These are phyloP conservation scores for Fistularia commersonii DNA, from an alignment of 2,797 vertebrate genomes.

Conservation along the genomic window DNA sequence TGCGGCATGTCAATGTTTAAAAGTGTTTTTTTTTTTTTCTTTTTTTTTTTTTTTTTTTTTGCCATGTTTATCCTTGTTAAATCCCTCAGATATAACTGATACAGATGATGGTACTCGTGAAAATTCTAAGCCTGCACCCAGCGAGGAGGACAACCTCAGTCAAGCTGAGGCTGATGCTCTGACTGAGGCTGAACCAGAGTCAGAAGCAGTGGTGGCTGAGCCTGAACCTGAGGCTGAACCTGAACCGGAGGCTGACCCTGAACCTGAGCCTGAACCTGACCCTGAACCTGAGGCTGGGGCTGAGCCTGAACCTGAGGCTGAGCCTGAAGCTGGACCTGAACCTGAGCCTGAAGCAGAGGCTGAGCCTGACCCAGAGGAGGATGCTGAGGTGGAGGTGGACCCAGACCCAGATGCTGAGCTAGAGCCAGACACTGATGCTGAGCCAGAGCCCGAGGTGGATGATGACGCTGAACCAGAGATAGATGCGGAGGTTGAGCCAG, in stretches of 20 bases:
- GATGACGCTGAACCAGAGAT: constrained; percentile 33
- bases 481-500: constrained; percentile 45
- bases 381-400: constrained; percentile 61
- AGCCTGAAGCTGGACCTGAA: constrained; percentile 35
- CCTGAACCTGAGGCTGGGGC: constrained; percentile 50
- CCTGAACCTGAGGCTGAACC: constrained; percentile 58
- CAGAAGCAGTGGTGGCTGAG: constrained; percentile 69
- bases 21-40: constrained; percentile 61
- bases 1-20: constrained; percentile 95
- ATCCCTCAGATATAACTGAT: constrained; percentile 99
- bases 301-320: constrained; percentile 37
- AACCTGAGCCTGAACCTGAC: constrained; percentile 45
- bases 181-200: constrained; percentile 40
- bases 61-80: constrained; percentile 99
- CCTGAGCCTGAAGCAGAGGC: constrained; percentile 76
- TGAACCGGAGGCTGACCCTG: constrained; percentile 50
- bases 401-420: constrained; percentile 72
- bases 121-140: constrained; percentile 95
- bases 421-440: constrained; percentile 35
- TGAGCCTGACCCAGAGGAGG: constrained; percentile 55
- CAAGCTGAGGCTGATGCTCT: constrained; percentile 80
- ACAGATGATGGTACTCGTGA: constrained; percentile 99
- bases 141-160: constrained; percentile 89
- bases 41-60: constrained; percentile 78
- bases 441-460: constrained; percentile 29